A percentile compares a stretch with the other conserved stretches of the same genome.
Evolutionary conservation across 2,113 vertebrate species (phyloP).

Genomic region (mouse (Mus musculus)): GRCm39 chr9:18527501-18528000

Average conservation of each 20-base stretch:
- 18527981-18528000: neutral
- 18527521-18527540: neutral
- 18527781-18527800: neutral
- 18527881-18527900: neutral
- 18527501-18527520: neutral
- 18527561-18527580: neutral
- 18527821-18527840: neutral
- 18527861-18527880: neutral
- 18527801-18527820: neutral
- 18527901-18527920: neutral
- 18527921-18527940: neutral
- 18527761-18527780: neutral
- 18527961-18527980: neutral
- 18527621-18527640: neutral
- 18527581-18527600: too few species aligned
- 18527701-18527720: neutral
- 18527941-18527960: neutral
- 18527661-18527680: neutral
- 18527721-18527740: neutral
- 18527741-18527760: neutral
- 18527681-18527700: neutral
- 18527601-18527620: neutral
- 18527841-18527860: neutral
- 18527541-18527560: neutral
- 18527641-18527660: neutral